Conservation (phyloP, 2,797 vertebrate species). For the Falco berigora region DNA sequence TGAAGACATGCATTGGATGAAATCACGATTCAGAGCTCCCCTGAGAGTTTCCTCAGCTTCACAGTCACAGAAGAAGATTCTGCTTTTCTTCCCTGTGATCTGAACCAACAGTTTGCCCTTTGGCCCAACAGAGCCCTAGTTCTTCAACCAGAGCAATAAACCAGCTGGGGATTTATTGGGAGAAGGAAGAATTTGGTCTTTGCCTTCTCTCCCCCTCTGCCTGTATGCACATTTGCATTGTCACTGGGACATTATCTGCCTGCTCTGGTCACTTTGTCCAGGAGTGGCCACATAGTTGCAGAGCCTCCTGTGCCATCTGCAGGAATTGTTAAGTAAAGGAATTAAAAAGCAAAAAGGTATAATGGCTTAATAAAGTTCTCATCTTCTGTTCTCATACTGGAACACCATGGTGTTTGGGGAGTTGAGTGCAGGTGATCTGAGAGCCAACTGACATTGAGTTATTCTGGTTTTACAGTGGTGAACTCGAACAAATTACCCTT, state of each 20-base stretch:
- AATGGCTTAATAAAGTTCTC: constrained; percentile 4
- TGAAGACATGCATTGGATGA: not conserved
- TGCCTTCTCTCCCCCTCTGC: not conserved
- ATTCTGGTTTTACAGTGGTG: constrained; percentile 53
- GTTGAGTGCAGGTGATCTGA: constrained; percentile 47
- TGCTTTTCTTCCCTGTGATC: not conserved
- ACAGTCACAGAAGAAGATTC: not conserved
- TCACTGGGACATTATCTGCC: not conserved
- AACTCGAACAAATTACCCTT: constrained; percentile 52
- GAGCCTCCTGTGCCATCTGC: not conserved
- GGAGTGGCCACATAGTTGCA: not conserved
- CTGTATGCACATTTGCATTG: not conserved
- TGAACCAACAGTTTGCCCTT: not conserved
- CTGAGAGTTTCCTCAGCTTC: not conserved
- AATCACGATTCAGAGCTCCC: not conserved
- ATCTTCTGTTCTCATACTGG: constrained; percentile 10
- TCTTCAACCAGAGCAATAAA: not conserved
- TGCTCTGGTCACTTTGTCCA: not conserved
- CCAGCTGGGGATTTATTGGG: not conserved
- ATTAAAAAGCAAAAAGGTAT: not conserved
- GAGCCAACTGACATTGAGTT: constrained; percentile 47
- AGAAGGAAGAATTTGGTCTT: not conserved
- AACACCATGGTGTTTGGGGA: constrained; percentile 9
- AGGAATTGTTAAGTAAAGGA: not conserved
- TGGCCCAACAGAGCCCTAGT: not conserved